Evolutionary conservation across 2,113 vertebrate genomes (phyloP), one percentile per base, ranked within the genome.

Genomic region (Varanus komodoensis): DNA sequence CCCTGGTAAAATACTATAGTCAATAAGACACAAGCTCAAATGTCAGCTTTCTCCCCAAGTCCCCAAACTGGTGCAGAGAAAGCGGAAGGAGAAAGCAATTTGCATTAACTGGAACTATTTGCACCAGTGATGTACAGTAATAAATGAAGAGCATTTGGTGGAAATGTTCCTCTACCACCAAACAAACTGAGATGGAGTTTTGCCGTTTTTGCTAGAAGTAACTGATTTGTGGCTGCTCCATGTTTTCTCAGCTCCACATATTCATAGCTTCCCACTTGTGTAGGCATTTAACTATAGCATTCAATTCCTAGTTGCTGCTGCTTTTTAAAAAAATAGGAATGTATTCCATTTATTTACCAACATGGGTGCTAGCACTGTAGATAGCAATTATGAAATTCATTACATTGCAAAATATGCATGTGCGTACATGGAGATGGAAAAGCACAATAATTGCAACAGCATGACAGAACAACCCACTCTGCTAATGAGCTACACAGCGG

Each of bases 171-270:
- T 11, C 67, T 25, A n/a, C 52, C 92, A 0, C 0, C 38, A 64
- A 0, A 69, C 82, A 50, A 93, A 64, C 23, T 3, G 6, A 8
- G 32, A 83, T 23, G 91, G 80, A 67, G 79, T 68, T 88, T 44
- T 68, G 75, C 82, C 88, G 90, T 81, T 90, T 90, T 69, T 88
- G 90, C 75, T 80, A 90, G 67, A 94, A 75, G 14, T n/a, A 93
- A 92, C 32, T 17, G 84, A 84, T 89, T 93, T 88, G 93, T 94
- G 90, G 87, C 83, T 91, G 73, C 57, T 32, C 74, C 48, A 2
- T 74, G 93, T 87, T 93, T 94, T 93, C 88, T 84, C 54, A 89
- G 48, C 29, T 83, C 19, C 87, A 61, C 69, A 83, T 94, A 90
- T 90, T 84, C 0, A 2, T n/a, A 48, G 19, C 77, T 89, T 94